Percentiles rank a stretch among this genome's conserved stretches.
Evolutionary conservation across 2,797 vertebrate genomes (phyloP).

Genomic region (Orestias chungarensis): DNA sequence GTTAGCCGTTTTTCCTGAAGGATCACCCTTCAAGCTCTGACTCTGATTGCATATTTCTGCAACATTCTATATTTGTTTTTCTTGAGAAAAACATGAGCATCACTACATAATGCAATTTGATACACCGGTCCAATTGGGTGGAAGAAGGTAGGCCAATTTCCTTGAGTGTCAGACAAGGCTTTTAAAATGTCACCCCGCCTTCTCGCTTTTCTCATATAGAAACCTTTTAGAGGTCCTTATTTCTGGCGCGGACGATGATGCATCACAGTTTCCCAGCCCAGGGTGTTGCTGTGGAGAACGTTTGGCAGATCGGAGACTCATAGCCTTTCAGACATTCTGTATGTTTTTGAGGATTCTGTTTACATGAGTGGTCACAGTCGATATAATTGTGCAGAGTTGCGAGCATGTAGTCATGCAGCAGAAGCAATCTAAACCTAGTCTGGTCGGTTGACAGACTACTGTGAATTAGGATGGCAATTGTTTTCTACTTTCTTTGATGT

Average conservation of each 20-base stretch:
- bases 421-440: conserved; percentile 51
- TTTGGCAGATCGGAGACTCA: conserved; percentile 44
- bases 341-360: conserved; percentile 16
- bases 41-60: conserved; percentile 58
- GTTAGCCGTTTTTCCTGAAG: conserved; percentile 2
- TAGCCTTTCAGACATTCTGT: conserved; percentile 30
- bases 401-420: conserved; percentile 26
- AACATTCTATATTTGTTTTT: conserved; percentile 61
- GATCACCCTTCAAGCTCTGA: conserved; percentile 57
- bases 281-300: conserved; percentile 46
- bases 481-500: conserved; percentile 63
- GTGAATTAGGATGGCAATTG: conserved; percentile 76
- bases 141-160: conserved; percentile 77
- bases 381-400: conserved; percentile 44
- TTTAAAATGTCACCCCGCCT: conserved; percentile 84
- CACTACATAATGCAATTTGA: conserved; percentile 85
- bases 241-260: conserved; percentile 62
- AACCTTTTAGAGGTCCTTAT: conserved; percentile 77
- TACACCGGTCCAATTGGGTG: conserved; percentile 80
- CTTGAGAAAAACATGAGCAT: conserved; percentile 74
- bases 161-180: conserved; percentile 75
- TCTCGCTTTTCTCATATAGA: conserved; percentile 65
- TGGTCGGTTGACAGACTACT: conserved; percentile 55
- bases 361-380: conserved; percentile 19
- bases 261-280: conserved; percentile 42